Evolutionary conservation across 2,888 invertebrate genomes (phyloP).

Genomic region (Phortica magna): DNA sequence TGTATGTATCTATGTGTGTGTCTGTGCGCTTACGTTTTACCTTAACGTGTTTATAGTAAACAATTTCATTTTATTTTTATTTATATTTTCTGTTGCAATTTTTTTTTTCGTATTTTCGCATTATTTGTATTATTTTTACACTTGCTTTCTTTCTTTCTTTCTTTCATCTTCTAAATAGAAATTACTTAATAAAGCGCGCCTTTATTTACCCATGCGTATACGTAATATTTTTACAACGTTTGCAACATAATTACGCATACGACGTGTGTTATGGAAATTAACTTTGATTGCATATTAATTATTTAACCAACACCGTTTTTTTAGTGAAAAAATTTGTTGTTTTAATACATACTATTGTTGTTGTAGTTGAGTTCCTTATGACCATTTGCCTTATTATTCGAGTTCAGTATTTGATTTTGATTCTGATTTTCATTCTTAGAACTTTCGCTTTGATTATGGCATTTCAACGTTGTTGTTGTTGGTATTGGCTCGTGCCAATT

Average conservation of each 20-base stretch:
- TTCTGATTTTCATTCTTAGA: neutral
- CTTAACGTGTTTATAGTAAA: conserved; percentile 14
- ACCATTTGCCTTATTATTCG: conserved; percentile 20
- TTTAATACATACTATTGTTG: conserved; percentile 35
- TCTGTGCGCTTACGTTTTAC: neutral
- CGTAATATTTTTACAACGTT: conserved; percentile 35
- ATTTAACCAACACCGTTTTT: neutral
- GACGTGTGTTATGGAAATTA: neutral
- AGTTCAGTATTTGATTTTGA: conserved; percentile 22
- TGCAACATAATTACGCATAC: conserved; percentile 23
- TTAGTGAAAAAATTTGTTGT: neutral
- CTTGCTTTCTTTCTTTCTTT: conserved; percentile 18
- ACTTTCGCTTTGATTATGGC: neutral
- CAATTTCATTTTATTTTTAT: conserved; percentile 40
- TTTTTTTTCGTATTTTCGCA: conserved; percentile 33
- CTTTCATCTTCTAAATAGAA: conserved; percentile 40
- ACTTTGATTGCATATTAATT: neutral
- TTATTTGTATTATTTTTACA: conserved; percentile 3
- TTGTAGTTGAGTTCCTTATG: conserved; percentile 9
- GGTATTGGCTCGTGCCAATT: conserved; percentile 4
- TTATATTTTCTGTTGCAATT: conserved; percentile 27
- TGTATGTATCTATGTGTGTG: neutral
- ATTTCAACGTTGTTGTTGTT: neutral
- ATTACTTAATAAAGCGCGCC: conserved; percentile 26
- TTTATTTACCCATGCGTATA: conserved; percentile 28